These are phyloP conservation scores for Megathymus violae DNA, from an alignment of 1,140 invertebrate genomes.

Conservation along the genomic window DNA sequence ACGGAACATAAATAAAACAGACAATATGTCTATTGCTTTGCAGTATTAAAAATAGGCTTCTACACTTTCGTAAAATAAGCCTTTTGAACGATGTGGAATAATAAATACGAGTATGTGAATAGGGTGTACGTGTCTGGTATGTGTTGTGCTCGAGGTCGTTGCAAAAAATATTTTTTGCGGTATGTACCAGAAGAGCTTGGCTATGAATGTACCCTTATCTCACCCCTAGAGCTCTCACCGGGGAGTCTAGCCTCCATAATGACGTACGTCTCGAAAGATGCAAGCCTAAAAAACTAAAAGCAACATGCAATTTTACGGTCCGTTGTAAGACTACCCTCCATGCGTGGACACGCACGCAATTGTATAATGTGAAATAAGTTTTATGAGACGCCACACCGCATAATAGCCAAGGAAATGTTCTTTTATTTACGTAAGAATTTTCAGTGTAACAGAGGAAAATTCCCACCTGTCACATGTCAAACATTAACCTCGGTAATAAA, in stretches of 20 bases:
- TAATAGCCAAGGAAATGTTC: slow-evolving; percentile 27
- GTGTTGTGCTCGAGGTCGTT: slow-evolving; percentile 43
- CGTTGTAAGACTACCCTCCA: slow-evolving; percentile 38
- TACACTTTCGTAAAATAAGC: slow-evolving; percentile 49
- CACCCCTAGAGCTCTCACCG: slow-evolving; percentile 53
- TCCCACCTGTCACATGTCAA: slow-evolving; percentile 5
- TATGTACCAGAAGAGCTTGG: slow-evolving; percentile 42
- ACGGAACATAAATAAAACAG: slow-evolving; percentile 30
- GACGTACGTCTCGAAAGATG: slow-evolving; percentile 73
- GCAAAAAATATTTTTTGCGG: slow-evolving; percentile 45
- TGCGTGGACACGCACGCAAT: slow-evolving; percentile 40
- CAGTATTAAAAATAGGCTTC: slow-evolving; percentile 46
- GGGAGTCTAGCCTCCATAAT: slow-evolving; percentile 68
- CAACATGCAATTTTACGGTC: slow-evolving; percentile 56
- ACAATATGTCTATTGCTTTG: slow-evolving; percentile 41
- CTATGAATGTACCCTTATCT: slow-evolving; percentile 52
- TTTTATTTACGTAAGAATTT: slow-evolving; percentile 24
- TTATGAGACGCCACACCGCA: slow-evolving; percentile 28
- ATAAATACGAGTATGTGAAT: slow-evolving; percentile 43
- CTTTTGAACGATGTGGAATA: slow-evolving; percentile 43
- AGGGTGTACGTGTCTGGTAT: slow-evolving; percentile 47
- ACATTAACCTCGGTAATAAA: slow-evolving; percentile 10
- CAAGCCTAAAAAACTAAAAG: slow-evolving; percentile 57
- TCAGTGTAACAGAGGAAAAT: slow-evolving; percentile 21
- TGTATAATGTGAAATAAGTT: slow-evolving; percentile 31